Evolutionary conservation across 2,113 vertebrate genomes (phyloP).

Genomic region (Protomyctophum bolini): DNA sequence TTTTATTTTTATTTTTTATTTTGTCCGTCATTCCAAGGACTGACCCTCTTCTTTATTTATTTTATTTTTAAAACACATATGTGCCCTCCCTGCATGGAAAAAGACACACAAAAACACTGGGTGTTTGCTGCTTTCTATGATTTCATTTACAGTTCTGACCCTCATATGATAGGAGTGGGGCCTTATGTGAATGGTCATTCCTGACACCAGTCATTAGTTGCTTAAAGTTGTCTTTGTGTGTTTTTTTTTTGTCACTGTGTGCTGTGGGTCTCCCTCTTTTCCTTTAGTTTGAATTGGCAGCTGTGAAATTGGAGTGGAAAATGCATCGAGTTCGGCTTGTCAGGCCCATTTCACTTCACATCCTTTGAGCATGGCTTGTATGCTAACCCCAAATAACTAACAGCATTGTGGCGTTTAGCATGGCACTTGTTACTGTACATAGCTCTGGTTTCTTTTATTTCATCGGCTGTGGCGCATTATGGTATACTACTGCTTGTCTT

Average conservation of each 20-base stretch:
- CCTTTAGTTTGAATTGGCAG: constrained; percentile 27
- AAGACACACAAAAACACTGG: constrained; percentile 63
- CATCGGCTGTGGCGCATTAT: constrained; percentile 47
- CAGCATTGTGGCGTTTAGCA: constrained; percentile 54
- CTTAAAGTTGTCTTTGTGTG: constrained; percentile 58
- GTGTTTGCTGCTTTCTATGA: constrained; percentile 60
- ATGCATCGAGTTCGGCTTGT: constrained; percentile 34
- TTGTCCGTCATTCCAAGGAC: constrained; percentile 68
- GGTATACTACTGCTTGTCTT: constrained; percentile 43
- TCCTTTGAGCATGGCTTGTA: constrained; percentile 66
- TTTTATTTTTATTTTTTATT: constrained; percentile 29
- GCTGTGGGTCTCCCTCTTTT: constrained; percentile 36
- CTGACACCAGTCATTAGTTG: constrained; percentile 49
- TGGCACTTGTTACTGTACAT: constrained; percentile 52
- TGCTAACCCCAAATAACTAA: constrained; percentile 54
- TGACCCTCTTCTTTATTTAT: constrained; percentile 48
- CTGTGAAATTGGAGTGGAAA: constrained; percentile 49
- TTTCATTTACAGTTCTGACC: constrained; percentile 48
- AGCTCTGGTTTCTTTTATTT: constrained; percentile 30
- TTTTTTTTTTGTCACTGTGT: constrained; percentile 57
- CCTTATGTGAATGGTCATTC: constrained; percentile 38
- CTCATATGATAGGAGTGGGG: constrained; percentile 40
- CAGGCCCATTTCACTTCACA: constrained; percentile 58
- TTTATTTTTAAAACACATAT: constrained; percentile 41
- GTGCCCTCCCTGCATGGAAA: constrained; percentile 77